Evolutionary conservation across 2,113 vertebrate genomes (phyloP).

Genomic region (Phylloscopus whistleri): DNA sequence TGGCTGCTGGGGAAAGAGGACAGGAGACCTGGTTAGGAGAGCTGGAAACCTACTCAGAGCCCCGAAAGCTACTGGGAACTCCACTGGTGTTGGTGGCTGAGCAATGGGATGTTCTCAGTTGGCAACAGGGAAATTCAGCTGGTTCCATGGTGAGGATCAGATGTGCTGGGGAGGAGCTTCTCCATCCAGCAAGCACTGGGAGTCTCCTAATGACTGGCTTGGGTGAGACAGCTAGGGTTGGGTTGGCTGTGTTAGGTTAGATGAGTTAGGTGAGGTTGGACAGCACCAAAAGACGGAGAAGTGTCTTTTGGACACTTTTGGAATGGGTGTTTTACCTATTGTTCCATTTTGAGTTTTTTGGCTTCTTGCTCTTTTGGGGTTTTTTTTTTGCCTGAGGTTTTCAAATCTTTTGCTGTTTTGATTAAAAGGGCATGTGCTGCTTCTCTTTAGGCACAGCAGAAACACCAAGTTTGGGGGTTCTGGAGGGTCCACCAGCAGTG

Average conservation of each 20-base stretch:
- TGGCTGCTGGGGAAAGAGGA: background rate
- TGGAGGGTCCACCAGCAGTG: background rate
- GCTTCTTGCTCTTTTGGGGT: accelerated
- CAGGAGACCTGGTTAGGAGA: background rate
- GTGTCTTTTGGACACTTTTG: background rate
- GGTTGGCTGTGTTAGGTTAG: background rate
- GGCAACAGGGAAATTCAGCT: accelerated
- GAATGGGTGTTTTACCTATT: background rate
- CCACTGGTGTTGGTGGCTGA: background rate
- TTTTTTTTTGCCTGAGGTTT: background rate
- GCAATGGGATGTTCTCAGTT: accelerated
- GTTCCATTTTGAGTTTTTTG: accelerated
- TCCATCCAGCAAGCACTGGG: background rate
- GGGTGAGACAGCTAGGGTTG: background rate
- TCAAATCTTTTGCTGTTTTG: background rate
- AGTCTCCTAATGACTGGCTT: background rate
- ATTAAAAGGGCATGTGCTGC: background rate
- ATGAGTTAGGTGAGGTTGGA: background rate
- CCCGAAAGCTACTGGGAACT: background rate
- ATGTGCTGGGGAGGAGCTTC: background rate
- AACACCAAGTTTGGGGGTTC: background rate
- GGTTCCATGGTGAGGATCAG: background rate
- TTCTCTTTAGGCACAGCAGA: background rate
- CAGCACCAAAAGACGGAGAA: background rate
- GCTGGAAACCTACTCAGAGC: background rate